Evolutionary conservation across 2,113 vertebrate species (phyloP).

Genomic region (Synchiropus splendidus): DNA sequence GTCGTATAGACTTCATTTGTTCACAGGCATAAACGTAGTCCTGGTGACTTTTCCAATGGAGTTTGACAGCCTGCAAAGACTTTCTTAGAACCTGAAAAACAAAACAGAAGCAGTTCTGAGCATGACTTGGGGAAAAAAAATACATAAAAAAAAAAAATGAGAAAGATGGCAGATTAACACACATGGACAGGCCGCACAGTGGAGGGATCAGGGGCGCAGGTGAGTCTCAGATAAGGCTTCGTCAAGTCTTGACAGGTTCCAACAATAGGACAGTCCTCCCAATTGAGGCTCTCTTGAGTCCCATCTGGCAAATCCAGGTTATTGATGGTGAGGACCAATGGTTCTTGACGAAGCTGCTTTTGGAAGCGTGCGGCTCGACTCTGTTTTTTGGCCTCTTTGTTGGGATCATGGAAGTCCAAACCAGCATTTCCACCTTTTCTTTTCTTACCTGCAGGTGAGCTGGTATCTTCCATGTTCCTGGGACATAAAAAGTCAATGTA

Average conservation of each 20-base stretch:
- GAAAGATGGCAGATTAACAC: slow-evolving; percentile 27
- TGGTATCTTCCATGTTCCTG: slow-evolving; percentile 64
- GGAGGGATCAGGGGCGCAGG: slow-evolving; percentile 81
- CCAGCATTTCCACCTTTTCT: slow-evolving; percentile 70
- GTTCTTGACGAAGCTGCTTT: slow-evolving; percentile 79
- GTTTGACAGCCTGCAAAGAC: slow-evolving; percentile 75
- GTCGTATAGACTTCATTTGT: slow-evolving; percentile 88
- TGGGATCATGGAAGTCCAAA: slow-evolving; percentile 80
- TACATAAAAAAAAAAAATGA: neutral
- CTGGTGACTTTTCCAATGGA: slow-evolving; percentile 81
- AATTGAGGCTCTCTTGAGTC: slow-evolving; percentile 74
- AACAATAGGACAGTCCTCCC: slow-evolving; percentile 86
- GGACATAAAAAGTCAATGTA: neutral
- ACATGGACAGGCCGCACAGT: slow-evolving; percentile 81
- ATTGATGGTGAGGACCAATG: slow-evolving; percentile 79
- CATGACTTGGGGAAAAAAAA: no score
- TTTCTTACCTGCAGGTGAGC: slow-evolving; percentile 58
- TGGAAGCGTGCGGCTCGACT: slow-evolving; percentile 82
- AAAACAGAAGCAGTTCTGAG: neutral
- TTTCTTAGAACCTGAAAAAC: slow-evolving; percentile 74
- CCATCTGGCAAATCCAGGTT: slow-evolving; percentile 61
- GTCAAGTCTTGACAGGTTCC: slow-evolving; percentile 84
- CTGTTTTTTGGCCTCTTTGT: slow-evolving; percentile 83
- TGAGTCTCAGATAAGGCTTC: slow-evolving; percentile 82
- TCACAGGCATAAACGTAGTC: slow-evolving; percentile 86